Evolutionary conservation across 1,140 invertebrate species (phyloP).

Genomic region (Orius insidiosus): DNA sequence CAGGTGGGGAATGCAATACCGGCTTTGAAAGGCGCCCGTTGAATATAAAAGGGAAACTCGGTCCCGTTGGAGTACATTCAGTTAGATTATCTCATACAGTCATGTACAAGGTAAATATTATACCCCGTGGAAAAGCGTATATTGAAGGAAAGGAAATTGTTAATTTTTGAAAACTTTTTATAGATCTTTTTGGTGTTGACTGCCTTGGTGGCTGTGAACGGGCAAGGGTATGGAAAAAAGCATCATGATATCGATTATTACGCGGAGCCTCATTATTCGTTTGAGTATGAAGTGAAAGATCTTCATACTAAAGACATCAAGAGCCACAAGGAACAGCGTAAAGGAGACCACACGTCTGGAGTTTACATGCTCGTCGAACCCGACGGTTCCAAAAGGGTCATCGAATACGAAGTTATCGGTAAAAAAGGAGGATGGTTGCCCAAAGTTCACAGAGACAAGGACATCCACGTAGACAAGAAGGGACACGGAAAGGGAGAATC

Average conservation of each 20-base stretch:
- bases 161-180: too few relatives aligned
- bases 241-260: not conserved
- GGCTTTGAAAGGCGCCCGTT: too few relatives aligned
- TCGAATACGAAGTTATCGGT: conserved; percentile 18
- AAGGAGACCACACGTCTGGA: conserved; percentile 35
- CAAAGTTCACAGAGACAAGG: conserved; percentile 17
- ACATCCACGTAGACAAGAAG: conserved; percentile 3
- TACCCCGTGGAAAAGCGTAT: too few relatives aligned
- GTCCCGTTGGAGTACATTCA: too few relatives aligned
- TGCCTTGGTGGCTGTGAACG: too few relatives aligned
- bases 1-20: too few relatives aligned
- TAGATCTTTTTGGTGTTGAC: too few relatives aligned
- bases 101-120: too few relatives aligned
- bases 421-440: conserved; percentile 19
- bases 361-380: conserved; percentile 22
- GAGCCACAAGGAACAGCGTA: conserved; percentile 32
- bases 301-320: conserved; percentile 37
- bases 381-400: conserved; percentile 19
- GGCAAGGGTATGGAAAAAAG: too few relatives aligned
- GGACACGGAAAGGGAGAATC: conserved; percentile 4
- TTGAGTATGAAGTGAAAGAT: conserved; percentile 34
- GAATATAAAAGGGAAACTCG: too few relatives aligned
- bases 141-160: too few relatives aligned
- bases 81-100: too few relatives aligned
- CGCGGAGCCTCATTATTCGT: conserved; percentile 25